Evolutionary conservation across 1,140 invertebrate genomes (phyloP), one percentile per base, ranked within the genome.

Genomic region (Lordiphosa clarofinis): DNA sequence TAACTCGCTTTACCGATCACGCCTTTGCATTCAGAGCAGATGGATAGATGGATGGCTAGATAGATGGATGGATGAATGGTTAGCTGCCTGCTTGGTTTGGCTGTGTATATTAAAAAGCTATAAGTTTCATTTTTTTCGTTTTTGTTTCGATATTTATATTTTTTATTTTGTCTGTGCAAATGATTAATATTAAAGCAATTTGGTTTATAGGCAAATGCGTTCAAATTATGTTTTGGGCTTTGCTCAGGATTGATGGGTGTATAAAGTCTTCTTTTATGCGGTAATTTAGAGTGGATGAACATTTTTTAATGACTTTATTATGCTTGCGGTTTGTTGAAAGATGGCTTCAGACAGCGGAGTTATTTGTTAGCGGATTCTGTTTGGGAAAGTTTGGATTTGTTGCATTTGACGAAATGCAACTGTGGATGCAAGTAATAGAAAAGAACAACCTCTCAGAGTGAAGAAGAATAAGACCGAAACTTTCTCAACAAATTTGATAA

Each of bases 1-100:
- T 87, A 87, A 86, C 84, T 87, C 84, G 86, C 84, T 64, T 87
- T 86, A 86, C 78, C 71, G 74, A 87, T 87, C 84, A 86, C 84
- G 79, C 70, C 81, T 86, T 86, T 86, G 79, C 79, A 86, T 79
- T 79, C 73, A 62, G 57, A 84, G 70, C 72, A 60, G 46, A 36
- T 67, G 63, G 48, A 56, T 59, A 46, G 47, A 38, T 59, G 37
- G 54, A 31, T 67, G 31, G 49, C 46, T 57, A 15, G 33, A n/a
- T 53, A 15, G 52, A 7, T 56, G 40, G 58, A 39, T 74, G 48
- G 64, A 35, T 62, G 44, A 39, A 55, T 54, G 52, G 19, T 10
- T 56, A 59, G 39, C 52, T 61, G 50, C 13, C 28, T 67, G 49
- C 42, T 50, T 58, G 61, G 31, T 21, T 52, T 36, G 66, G 28